Evolutionary conservation across 2,797 vertebrate genomes (phyloP), one percentile per base, ranked within the genome.

Genomic region (Cirrhinus molitorella): DNA sequence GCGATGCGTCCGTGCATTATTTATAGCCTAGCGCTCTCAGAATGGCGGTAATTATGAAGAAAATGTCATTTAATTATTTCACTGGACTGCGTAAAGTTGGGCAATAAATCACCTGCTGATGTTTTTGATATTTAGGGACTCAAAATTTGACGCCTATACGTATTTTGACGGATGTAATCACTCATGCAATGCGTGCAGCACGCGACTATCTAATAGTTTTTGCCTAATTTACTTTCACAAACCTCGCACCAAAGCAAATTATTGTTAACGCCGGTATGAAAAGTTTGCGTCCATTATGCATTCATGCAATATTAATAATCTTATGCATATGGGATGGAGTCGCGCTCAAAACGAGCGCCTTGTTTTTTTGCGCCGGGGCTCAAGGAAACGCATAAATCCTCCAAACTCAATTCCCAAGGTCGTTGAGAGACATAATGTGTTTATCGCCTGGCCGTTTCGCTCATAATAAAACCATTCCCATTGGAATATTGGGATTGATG

Each of bases 241-340:
- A 8, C 28, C n/a, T 55, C 8, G 5, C 12, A 70, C 34, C 71
- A 67, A 34, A 76, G 34, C 47, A 3, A 31, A 61, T 65, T 66
- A 61, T 61, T 66, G 45, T 70, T 75, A 61, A 77, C 57, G 72
- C 61, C 8, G n/a, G 59, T 63, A 51, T 51, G 40, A 78, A 85
- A 86, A 90, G 84, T 91, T 91, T 92, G 88, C 86, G 75, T 43
- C 80, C 82, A 80, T 88, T 90, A 87, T 8, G 66, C 73, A 80
- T 65, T 63, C 73, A 89, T 90, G 68, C 87, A 92, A 91, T 90
- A 92, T 91, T 91, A 90, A 92, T 55, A 70, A 65, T 80, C 40
- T 88, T 87, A 89, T 91, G 88, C 93, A 92, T 92, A 91, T 90
- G n/a, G n/a, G n/a, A 91, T 71, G 43, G 12, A 79, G 73, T 49